Conservation (phyloP, 2,113 vertebrate genomes). For the Paraplagusia blochii region DNA sequence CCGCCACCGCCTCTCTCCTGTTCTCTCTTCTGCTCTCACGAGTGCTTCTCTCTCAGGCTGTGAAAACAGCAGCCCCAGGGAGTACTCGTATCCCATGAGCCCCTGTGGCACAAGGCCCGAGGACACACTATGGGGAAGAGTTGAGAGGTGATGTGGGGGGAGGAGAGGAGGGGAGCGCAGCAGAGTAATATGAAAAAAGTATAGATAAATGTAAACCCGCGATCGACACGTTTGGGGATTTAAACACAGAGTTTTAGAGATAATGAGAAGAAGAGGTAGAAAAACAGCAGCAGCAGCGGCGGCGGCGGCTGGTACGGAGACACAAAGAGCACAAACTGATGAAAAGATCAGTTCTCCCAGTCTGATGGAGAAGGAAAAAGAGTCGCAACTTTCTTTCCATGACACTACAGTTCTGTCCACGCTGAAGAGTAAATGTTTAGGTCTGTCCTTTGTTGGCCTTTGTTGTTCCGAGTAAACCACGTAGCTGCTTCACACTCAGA, state of each 20-base stretch:
- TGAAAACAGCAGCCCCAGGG: constrained; percentile 65
- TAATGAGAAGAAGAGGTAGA: constrained; percentile 22
- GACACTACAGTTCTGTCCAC: neutral
- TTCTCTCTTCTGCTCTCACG: constrained; percentile 49
- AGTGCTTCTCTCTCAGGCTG: constrained; percentile 65
- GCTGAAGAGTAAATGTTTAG: neutral
- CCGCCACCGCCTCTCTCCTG: constrained; percentile 49
- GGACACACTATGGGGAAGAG: constrained; percentile 62
- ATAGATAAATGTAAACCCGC: constrained; percentile 57
- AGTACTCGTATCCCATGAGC: constrained; percentile 66
- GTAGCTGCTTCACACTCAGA: no score
- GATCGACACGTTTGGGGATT: constrained; percentile 54
- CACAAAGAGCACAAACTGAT: constrained; percentile 10
- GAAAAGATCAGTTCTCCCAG: neutral
- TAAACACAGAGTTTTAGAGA: constrained; percentile 36
- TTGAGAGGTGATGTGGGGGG: constrained; percentile 27
- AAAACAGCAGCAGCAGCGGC: no score
- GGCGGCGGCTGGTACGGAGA: neutral
- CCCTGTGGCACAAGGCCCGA: constrained; percentile 68
- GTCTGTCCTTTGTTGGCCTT: neutral
- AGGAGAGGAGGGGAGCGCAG: constrained; percentile 21
- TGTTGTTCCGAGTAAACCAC: neutral
- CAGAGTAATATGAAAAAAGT: constrained; percentile 39
- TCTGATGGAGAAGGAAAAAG: constrained; percentile 11
- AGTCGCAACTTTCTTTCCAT: neutral